Conservation (phyloP, 2,888 invertebrate species). For the Agrochola macilenta region DNA sequence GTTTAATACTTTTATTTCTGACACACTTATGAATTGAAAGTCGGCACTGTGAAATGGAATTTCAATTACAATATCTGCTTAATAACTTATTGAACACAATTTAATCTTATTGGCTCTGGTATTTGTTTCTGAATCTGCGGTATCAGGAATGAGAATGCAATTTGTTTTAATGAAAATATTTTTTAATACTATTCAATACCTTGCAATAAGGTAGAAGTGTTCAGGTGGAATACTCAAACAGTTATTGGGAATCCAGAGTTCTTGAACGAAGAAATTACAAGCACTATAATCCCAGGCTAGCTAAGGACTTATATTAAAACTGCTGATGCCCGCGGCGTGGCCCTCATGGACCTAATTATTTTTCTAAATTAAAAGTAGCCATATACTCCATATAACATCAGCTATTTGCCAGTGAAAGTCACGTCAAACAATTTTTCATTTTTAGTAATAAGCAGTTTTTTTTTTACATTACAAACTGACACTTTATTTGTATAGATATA, state of each 20-base stretch:
- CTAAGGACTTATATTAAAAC: not conserved
- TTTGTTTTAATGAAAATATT: conserved; percentile 26
- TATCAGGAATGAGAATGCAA: not conserved
- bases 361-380: too few relatives aligned
- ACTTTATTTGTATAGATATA: too few relatives aligned
- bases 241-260: not conserved
- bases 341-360: too few relatives aligned
- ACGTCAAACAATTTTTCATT: too few relatives aligned
- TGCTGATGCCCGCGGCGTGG: not conserved
- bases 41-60: conserved; percentile 24
- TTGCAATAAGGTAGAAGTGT: not conserved
- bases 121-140: conserved; percentile 11
- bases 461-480: too few relatives aligned
- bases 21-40: conserved; percentile 2
- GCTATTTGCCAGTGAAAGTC: too few relatives aligned
- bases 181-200: conserved; percentile 29
- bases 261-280: not conserved
- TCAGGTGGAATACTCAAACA: conserved; percentile 8
- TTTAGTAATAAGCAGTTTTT: too few relatives aligned
- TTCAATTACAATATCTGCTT: conserved; percentile 24
- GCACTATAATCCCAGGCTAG: not conserved
- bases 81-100: conserved; percentile 26
- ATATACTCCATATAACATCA: too few relatives aligned
- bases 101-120: conserved; percentile 12
- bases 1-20: conserved; percentile 14